phyloP scores from a whole-genome alignment of 1,140 invertebrate species.

The Chironomus tepperi region DNA sequence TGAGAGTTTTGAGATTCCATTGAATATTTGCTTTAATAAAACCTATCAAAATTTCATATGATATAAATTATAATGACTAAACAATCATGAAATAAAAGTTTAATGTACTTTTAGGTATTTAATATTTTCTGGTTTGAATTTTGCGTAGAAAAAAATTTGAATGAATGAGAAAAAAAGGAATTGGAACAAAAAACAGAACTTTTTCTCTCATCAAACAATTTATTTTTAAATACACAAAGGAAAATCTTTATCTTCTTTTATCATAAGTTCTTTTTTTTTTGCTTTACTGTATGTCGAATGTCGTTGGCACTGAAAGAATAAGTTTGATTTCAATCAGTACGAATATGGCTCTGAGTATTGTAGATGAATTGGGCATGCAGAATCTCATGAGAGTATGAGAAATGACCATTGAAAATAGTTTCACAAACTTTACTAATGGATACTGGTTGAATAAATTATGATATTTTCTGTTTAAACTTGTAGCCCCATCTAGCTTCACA shows the following conservation, averaged over 20 bases:
- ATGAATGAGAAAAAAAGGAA: constrained; percentile 6
- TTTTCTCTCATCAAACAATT: background rate
- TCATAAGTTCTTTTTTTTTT: background rate
- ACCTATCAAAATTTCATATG: too few relatives aligned
- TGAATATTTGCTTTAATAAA: too few relatives aligned
- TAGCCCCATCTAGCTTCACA: background rate
- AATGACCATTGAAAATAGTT: constrained; percentile 19
- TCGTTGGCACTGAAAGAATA: background rate
- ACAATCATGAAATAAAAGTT: too few relatives aligned
- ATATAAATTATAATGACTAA: too few relatives aligned
- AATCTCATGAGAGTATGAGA: background rate
- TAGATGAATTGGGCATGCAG: background rate
- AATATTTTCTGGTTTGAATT: too few relatives aligned
- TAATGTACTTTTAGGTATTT: too few relatives aligned
- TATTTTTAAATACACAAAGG: constrained; percentile 9
- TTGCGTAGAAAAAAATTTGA: too few relatives aligned
- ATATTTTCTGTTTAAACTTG: constrained; percentile 1
- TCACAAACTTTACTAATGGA: constrained; percentile 20
- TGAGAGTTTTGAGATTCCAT: too few relatives aligned
- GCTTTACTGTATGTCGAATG: background rate
- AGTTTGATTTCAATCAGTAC: constrained; percentile 1
- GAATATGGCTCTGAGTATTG: background rate
- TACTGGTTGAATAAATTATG: constrained; percentile 22
- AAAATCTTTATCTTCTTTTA: constrained; percentile 15
- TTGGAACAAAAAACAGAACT: background rate